Conservation (phyloP, 2,888 invertebrate species). For the Eristalis arbustorum region DNA sequence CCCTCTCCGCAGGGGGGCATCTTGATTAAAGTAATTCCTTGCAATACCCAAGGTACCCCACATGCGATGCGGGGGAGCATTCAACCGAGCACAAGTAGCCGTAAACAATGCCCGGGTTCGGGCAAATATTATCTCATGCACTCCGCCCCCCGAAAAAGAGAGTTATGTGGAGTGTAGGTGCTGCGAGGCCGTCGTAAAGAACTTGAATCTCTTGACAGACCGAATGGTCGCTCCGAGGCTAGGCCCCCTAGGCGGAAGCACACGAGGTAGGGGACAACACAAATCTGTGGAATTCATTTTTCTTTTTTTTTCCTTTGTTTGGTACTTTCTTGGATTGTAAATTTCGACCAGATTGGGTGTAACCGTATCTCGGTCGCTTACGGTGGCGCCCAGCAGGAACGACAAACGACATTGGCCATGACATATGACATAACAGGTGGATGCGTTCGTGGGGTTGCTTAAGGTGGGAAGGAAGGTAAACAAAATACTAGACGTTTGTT, state of each 20-base stretch:
- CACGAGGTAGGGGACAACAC: neutral
- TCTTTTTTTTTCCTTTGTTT: neutral
- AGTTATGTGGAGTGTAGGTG: slow-evolving; percentile 29
- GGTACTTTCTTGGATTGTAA: neutral
- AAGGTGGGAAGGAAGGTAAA: too few relatives aligned
- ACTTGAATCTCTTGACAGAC: neutral
- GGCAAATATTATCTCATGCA: slow-evolving; percentile 48
- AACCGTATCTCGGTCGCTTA: too few relatives aligned
- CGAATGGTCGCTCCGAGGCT: neutral
- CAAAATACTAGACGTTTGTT: too few relatives aligned
- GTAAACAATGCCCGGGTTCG: neutral
- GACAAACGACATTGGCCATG: neutral
- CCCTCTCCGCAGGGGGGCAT: slow-evolving; percentile 7
- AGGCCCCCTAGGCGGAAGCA: neutral
- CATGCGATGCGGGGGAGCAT: neutral
- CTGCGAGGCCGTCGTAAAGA: slow-evolving; percentile 1
- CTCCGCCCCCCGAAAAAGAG: slow-evolving; percentile 36
- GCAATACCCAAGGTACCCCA: neutral
- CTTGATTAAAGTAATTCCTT: slow-evolving; percentile 58
- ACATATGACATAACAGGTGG: neutral
- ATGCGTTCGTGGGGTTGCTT: too few relatives aligned
- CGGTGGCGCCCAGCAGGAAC: neutral
- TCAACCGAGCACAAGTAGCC: neutral
- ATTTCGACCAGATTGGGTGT: neutral
- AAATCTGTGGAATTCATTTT: neutral